phyloP scores from a whole-genome alignment of 2,797 vertebrate species.

The Alca torda region DNA sequence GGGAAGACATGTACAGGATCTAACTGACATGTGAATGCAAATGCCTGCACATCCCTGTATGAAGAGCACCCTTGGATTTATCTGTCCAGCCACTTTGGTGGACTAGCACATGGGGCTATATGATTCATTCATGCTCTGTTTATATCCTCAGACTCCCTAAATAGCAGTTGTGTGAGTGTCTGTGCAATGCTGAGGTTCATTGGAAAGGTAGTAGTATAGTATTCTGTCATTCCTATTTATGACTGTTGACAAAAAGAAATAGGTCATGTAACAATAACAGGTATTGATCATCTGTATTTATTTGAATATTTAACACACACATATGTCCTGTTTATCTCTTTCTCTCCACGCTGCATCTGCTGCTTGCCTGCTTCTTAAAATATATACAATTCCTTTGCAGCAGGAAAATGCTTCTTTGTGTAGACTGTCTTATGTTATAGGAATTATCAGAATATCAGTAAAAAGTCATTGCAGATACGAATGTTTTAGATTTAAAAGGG shows the following conservation, averaged over 20 bases:
- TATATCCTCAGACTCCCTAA: not conserved
- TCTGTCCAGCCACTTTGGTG: not conserved
- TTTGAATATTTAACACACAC: not conserved
- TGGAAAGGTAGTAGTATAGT: not conserved
- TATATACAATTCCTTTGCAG: not conserved
- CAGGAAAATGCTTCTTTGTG: not conserved
- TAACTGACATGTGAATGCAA: not conserved
- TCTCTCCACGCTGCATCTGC: not conserved
- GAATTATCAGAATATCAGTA: not conserved
- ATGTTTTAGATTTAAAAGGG: not conserved
- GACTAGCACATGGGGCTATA: not conserved
- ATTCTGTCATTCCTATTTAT: not conserved
- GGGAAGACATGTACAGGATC: not conserved
- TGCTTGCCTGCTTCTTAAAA: not conserved
- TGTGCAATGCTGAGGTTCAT: not conserved
- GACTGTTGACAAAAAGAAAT: not conserved
- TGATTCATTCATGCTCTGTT: not conserved
- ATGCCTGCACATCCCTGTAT: not conserved
- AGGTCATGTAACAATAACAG: not conserved
- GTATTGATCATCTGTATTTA: not conserved
- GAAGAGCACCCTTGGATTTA: not conserved
- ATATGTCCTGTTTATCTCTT: not conserved
- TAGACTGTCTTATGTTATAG: not conserved
- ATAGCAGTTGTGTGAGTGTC: not conserved
- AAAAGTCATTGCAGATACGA: not conserved